Base-by-base conservation (phyloP, 2,888 invertebrate species). In the Polietes domitor region DNA sequence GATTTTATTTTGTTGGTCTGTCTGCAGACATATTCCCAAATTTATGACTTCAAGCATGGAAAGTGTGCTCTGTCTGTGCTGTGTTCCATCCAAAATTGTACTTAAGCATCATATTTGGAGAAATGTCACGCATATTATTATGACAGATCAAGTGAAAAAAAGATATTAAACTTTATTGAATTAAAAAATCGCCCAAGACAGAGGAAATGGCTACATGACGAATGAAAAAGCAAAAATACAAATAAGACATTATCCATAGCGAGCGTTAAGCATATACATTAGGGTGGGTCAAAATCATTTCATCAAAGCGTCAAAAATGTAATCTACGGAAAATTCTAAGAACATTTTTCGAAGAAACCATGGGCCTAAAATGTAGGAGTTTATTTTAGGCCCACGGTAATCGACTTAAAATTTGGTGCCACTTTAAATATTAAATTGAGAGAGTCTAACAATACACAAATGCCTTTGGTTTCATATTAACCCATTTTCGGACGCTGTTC, bases 141-240 rank as follows among this genome's bases (percentile, higher is more conserved):
- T 58, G 58, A 58, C 58, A 53, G 1, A 21, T 53, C 17, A 50
- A 50, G 53, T 21, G 21, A 17, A 53, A 21, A 7, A 10, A 58
- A 26, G 26, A 58, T 58, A 15, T 58, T 4, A 24, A 75, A 82
- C 70, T 75, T 82, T 82, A 82, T 77, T 77, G 61, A 82, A 82
- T 78, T 78, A 82, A 28, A 61, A 71, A 63, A 15, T 58, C 26
- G 15, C 21, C 58, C 24, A 58, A 58, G 9, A 58, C 26, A 79
- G 26, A 61, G 50, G 61, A 71, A 80, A 50, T 71, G 63, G 7
- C 24, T 17, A 17, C n/a, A 32, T n/a, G 26, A 63, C 5, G 0
- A 61, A 61, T n/a, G n/a, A 61, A 63, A 21, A 43, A 41, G 43
- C 21, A 68, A 41, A 12, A 43, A 68, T 2, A 24, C 10, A 21